Evolutionary conservation across 1,140 invertebrate genomes (phyloP).

Genomic region (Ptiloglossa arizonensis): DNA sequence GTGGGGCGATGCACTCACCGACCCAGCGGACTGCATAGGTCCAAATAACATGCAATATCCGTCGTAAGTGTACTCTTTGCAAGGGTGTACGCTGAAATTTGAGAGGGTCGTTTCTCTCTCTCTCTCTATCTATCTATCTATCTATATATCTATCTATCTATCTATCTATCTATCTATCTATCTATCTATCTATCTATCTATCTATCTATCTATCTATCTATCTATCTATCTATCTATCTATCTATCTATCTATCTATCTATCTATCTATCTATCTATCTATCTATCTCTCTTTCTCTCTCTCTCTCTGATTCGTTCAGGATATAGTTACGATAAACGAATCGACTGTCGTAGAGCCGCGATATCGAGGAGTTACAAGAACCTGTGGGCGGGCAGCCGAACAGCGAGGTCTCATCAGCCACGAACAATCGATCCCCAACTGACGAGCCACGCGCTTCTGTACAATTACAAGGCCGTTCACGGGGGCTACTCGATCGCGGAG

Average conservation of each 20-base stretch:
- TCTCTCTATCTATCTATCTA: too few species aligned
- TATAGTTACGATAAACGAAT: constrained; percentile 33
- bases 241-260: too few species aligned
- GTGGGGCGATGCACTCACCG: constrained; percentile 91
- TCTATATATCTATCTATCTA: too few species aligned
- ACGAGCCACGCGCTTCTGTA: constrained; percentile 87
- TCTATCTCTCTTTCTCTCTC: too few species aligned
- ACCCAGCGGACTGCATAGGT: constrained; percentile 88
- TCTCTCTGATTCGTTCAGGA: not conserved
- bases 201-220: too few species aligned
- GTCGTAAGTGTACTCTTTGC: constrained; percentile 83
- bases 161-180: too few species aligned
- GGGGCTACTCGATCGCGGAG: constrained; percentile 75
- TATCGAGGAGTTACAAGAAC: constrained; percentile 85
- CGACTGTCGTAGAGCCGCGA: constrained; percentile 83
- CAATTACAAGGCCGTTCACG: constrained; percentile 76
- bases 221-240: too few species aligned
- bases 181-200: too few species aligned
- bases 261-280: too few species aligned
- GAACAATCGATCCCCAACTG: constrained; percentile 86
- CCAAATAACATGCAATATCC: constrained; percentile 92
- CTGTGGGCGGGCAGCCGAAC: constrained; percentile 84
- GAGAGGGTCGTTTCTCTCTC: too few species aligned
- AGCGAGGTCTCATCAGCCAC: constrained; percentile 83
- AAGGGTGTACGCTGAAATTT: not conserved